phyloP scores from a whole-genome alignment of 2,797 vertebrate species.

The Okamejei kenojei region DNA sequence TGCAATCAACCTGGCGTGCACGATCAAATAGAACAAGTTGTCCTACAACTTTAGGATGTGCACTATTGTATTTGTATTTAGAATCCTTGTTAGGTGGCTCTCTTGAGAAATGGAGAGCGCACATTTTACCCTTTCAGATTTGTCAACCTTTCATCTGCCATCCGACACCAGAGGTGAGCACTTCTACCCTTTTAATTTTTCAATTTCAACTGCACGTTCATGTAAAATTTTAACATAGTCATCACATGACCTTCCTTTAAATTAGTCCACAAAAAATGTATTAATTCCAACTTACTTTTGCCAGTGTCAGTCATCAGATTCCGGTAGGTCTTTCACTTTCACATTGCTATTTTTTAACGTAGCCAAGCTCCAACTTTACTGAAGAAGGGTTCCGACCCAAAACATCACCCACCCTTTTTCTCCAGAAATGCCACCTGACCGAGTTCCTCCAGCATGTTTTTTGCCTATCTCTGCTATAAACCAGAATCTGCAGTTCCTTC shows the following conservation, averaged over 20 bases:
- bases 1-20: too few relatives aligned
- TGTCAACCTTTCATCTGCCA: too few relatives aligned
- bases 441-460: too few relatives aligned
- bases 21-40: too few relatives aligned
- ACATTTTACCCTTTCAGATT: background rate
- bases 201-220: background rate
- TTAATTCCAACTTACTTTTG: background rate
- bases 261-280: background rate
- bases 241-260: background rate
- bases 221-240: background rate
- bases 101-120: background rate
- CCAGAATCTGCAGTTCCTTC: too few relatives aligned
- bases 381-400: too few relatives aligned
- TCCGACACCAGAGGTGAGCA: background rate
- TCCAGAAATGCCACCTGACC: too few relatives aligned
- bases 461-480: too few relatives aligned
- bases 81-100: background rate
- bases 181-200: background rate
- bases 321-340: background rate
- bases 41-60: too few relatives aligned
- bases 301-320: background rate
- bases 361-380: background rate
- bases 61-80: background rate
- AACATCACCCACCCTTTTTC: too few relatives aligned
- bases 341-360: background rate